Evolutionary conservation across 2,113 vertebrate species (phyloP), one percentile per base, ranked within the genome.

Genomic region (Perca schrenkii): DNA sequence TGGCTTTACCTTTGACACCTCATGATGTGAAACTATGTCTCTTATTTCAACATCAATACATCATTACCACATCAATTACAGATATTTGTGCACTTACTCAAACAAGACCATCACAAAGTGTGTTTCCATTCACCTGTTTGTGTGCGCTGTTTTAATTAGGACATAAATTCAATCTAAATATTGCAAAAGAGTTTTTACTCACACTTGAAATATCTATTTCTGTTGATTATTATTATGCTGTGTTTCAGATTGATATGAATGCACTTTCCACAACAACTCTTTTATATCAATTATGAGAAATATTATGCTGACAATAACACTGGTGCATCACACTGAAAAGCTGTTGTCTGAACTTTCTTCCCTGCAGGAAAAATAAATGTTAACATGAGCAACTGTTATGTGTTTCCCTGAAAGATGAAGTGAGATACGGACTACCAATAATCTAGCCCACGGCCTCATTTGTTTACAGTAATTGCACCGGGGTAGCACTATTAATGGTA

Each of bases 401-500:
- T 3, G 49, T 68, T 82, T 79, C 49, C 22, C 67, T 71, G 75
- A 68, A 69, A 88, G 79, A 82, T 83, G 40, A 84, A 76, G 82
- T 15, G 1, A 64, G 71, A 82, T 57, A 31, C 61, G 49, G 57
- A 50, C 74, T 2, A 83, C 64, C 64, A 78, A 77, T 89, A 69
- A 80, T 86, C 62, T 22, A 19, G 69, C 52, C 65, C 46, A 21
- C 40, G 66, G 70, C 46, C 86, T 88, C 83, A 73, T 92, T 90
- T 89, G 81, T 90, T 88, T 68, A 80, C 66, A 77, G 79, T 89
- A 86, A 84, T 74, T 86, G 71, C 75, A 80, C 16, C 47, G 70
- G 76, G 22, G 73, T 72, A 77, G 81, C 77, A 81, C 74, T 74
- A 80, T 88, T 88, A 86, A 82, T 67, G 63, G 8, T 40, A 47